Evolutionary conservation across 2,113 vertebrate species (phyloP).

Genomic region (Crotalus tigris): DNA sequence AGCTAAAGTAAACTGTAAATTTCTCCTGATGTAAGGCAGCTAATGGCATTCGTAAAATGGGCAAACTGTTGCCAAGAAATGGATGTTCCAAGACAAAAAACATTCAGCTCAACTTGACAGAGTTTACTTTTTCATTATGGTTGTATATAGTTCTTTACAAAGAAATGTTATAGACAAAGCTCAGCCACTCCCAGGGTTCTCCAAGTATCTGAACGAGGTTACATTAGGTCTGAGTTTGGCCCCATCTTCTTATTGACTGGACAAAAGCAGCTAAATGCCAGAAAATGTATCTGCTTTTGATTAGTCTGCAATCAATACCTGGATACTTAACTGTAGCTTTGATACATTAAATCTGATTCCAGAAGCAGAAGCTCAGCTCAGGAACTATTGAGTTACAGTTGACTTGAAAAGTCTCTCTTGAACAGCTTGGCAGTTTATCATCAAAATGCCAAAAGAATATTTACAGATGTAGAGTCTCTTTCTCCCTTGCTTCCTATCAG

Average conservation of each 20-base stretch:
- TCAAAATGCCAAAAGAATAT: constrained; percentile 19
- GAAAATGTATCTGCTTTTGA: constrained; percentile 29
- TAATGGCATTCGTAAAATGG: neutral
- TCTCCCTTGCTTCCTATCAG: neutral
- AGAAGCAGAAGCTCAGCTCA: constrained; percentile 3
- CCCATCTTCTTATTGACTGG: constrained; percentile 27
- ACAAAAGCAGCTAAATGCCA: neutral
- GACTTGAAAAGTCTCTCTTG: constrained; percentile 26
- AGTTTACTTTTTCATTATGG: neutral
- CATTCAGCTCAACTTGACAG: neutral
- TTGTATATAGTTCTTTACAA: neutral
- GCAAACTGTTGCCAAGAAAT: neutral
- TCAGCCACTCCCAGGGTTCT: neutral
- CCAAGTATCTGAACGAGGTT: neutral
- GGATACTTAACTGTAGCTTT: constrained; percentile 9
- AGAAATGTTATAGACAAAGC: neutral
- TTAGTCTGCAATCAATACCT: constrained; percentile 18
- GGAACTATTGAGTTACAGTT: constrained; percentile 5
- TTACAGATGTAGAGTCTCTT: neutral
- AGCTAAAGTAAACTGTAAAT: neutral
- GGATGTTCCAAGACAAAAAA: neutral
- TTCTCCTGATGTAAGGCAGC: neutral
- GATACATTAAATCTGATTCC: constrained; percentile 33
- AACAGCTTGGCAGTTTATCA: neutral
- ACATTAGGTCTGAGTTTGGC: constrained; percentile 21